Conservation (phyloP, 2,797 vertebrate genomes). For the Myioborus miniatus region DNA sequence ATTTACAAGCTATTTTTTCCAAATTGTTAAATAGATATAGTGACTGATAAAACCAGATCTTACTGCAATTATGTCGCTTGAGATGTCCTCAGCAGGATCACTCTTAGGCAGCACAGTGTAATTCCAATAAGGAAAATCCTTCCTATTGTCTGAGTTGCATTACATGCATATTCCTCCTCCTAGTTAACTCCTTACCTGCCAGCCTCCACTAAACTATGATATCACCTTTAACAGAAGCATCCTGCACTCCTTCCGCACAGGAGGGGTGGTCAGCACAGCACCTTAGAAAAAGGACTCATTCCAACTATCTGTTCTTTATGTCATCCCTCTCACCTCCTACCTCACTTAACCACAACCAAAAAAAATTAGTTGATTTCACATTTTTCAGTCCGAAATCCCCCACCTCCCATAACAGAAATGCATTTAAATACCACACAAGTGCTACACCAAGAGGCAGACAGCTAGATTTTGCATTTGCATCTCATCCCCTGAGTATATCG, state of each 20-base stretch:
- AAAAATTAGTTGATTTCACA: constrained; percentile 60
- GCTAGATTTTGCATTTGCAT: not conserved
- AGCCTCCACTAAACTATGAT: constrained; percentile 42
- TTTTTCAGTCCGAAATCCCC: constrained; percentile 40
- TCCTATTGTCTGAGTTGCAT: constrained; percentile 96
- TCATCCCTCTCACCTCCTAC: not conserved
- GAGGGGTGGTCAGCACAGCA: not conserved
- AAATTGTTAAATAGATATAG: not conserved
- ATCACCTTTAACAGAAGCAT: constrained; percentile 58
- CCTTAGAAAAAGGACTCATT: not conserved
- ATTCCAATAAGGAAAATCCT: constrained; percentile 84
- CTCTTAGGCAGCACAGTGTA: constrained; percentile 44
- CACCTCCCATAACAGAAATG: not conserved
- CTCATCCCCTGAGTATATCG: not conserved
- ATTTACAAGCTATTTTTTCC: constrained; percentile 3
- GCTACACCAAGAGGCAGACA: not conserved
- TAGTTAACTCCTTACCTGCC: constrained; percentile 80
- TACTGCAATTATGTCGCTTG: constrained; percentile 15
- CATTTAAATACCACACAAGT: constrained; percentile 20
- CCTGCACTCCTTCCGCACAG: constrained; percentile 48
- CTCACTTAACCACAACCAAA: not conserved
- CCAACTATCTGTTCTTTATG: constrained; percentile 9
- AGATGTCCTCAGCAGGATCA: constrained; percentile 27
- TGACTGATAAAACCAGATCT: constrained; percentile 14
- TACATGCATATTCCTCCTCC: constrained; percentile 87